Base-by-base conservation (phyloP, 1,140 invertebrate species). In the Leptoteleia sp. region DNA sequence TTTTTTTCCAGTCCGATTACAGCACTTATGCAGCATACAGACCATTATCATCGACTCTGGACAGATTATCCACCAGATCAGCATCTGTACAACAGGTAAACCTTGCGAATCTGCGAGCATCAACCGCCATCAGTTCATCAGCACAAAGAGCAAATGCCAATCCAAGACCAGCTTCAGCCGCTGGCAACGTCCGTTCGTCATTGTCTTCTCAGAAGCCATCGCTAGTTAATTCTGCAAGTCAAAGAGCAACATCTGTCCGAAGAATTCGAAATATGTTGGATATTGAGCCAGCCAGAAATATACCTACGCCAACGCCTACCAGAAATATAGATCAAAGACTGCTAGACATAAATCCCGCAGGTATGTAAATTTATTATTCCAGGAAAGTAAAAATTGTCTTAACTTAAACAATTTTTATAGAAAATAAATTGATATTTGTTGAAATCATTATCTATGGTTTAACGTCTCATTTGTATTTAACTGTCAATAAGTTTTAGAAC, bases 311-410 rank as follows among this genome's bases (percentile, higher is more conserved):
- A 3, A 93, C 94, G 16, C 91, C 95, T 81, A 94, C 95, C 25
- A 91, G 93, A 81, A 91, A 90, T 76, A 90, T 93, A 81, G 84
- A 89, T 88, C 86, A 88, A 88, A 90, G 94, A 84, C 93, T 95
- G 84, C 91, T 96, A 80, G 95, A 96, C 87, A 96, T 96, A 81
- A 96, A 96, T 91, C 95, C 95, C 82, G 95, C 95, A 85, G 93
- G 93, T 94, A 78, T 84, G 17, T 6, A n/a, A n/a, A n/a, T n/a
- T n/a, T n/a, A n/a, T n/a, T n/a, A n/a, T n/a, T n/a, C n/a, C n/a
- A n/a, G n/a, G n/a, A n/a, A n/a, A n/a, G n/a, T n/a, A n/a, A n/a
- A n/a, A n/a, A n/a, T n/a, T n/a, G n/a, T n/a, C n/a, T n/a, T n/a
- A n/a, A n/a, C n/a, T n/a, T n/a, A n/a, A n/a, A n/a, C n/a, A n/a